A percentile compares a stretch with the other conserved stretches of the same genome.
phyloP scores from a whole-genome alignment of 1,140 invertebrate genomes.

The Calephelis nemesis region DNA sequence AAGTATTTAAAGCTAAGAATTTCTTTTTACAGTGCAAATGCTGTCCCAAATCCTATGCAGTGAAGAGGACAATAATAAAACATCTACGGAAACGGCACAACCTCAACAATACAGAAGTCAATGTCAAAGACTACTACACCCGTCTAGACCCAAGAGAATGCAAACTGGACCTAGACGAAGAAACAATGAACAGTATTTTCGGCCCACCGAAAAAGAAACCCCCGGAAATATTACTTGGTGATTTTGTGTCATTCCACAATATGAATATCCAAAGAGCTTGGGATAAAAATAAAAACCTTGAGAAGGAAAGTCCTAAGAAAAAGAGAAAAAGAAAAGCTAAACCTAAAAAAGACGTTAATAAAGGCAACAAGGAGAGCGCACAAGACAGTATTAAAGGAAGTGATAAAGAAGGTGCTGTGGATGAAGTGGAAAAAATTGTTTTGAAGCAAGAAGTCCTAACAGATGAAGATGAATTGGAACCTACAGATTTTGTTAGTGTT shows the following conservation, averaged over 20 bases:
- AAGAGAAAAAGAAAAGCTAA: slow-evolving; percentile 29
- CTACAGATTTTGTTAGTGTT: slow-evolving; percentile 66
- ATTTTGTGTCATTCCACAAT: slow-evolving; percentile 46
- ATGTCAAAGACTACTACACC: slow-evolving; percentile 54
- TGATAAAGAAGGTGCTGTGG: background rate
- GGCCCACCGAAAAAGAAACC: slow-evolving; percentile 54
- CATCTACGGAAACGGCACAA: slow-evolving; percentile 65
- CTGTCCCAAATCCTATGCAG: slow-evolving; percentile 66
- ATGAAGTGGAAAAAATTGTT: slow-evolving; percentile 1
- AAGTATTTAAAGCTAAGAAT: slow-evolving; percentile 19
- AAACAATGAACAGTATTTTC: slow-evolving; percentile 61
- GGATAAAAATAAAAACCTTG: background rate
- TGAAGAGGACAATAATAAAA: slow-evolving; percentile 62
- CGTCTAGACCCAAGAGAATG: slow-evolving; percentile 65
- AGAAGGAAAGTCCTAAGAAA: slow-evolving; percentile 23
- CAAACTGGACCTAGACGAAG: slow-evolving; percentile 60
- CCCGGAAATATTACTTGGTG: slow-evolving; percentile 37
- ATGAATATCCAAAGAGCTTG: background rate
- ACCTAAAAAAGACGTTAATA: slow-evolving; percentile 29
- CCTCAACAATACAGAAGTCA: slow-evolving; percentile 45
- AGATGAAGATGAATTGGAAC: slow-evolving; percentile 45
- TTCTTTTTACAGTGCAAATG: slow-evolving; percentile 62
- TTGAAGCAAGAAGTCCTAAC: slow-evolving; percentile 35
- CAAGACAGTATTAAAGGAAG: slow-evolving; percentile 35
- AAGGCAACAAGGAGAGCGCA: slow-evolving; percentile 31